Evolutionary conservation across 2,113 vertebrate genomes (phyloP), one percentile per base, ranked within the genome.

Genomic region (Ameiurus melas): DNA sequence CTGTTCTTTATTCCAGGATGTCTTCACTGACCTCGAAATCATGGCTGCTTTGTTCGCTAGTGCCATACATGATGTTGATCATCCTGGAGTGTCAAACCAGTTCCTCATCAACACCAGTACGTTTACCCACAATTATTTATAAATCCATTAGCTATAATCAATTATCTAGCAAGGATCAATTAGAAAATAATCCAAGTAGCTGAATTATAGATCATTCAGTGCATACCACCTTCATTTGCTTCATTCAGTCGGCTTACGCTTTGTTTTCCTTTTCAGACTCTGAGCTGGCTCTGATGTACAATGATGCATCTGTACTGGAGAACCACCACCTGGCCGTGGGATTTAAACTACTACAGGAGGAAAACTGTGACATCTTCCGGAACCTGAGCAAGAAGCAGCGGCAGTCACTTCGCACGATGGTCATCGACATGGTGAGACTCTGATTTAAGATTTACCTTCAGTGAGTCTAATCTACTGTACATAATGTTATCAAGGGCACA

Each of bases 91-190:
- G 60, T 97, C 97, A 90, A 99, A 99, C 93, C 97, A 99, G 93
- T 99, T 98, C 91, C 96, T 98, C 91, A 97, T 99, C 91, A 98
- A 98, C 94, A 98, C 97, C 91, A 97, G 97, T 99, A 94, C 91
- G 96, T 91, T n/a, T 62, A 1, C 47, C 6, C 36, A 25, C 86
- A 70, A 78, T 64, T 57, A 55, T 60, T 2, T 3, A 0, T 47
- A 64, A 66, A 73, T 73, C 16, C 47, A 78, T 78, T 53, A 53
- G n/a, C 1, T 16, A n/a, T 53, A n/a, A 78, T 53, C 10, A 78
- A 2, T 27, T 78, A 17, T 78, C 3, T 16, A 51, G 14, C 39
- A 53, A 51, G 20, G 27, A 47, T 27, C 1, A 3, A 43, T 39
- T 73, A 20, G 12, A 64, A 64, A 43, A 47, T 64, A 62, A 51